Evolutionary conservation across 2,797 vertebrate genomes (phyloP), one percentile per base, ranked within the genome.

Genomic region (Hippopotamyrus pictus): DNA sequence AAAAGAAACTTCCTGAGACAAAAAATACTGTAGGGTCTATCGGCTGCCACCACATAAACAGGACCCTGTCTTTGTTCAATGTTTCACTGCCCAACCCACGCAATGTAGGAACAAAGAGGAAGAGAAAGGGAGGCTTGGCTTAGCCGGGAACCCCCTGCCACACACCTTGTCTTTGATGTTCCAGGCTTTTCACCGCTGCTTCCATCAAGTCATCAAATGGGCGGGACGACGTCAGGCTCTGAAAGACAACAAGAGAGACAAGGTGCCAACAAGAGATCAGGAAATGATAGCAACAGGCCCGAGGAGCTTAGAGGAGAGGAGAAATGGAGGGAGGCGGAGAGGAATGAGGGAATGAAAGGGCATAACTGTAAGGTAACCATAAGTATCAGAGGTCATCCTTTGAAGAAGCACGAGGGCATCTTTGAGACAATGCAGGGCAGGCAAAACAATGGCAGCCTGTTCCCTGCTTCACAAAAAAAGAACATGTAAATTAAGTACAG

Each of bases 91-190:
- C 33, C 84, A 33, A 54, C 51, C 84, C 84, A 86, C 29, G 6
- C 85, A 59, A 88, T 65, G 3, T n/a, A 65, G 41, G 46, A 88
- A 62, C 84, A 62, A 88, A 88, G 48, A 25, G 51, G 25, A 33
- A 37, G 48, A 17, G 46, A 25, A 48, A 50, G n/a, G 41, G 29
- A 14, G 19, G 46, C 19, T 8, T 29, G 1, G 19, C 46, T n/a
- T 84, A 12, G 22, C 82, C 3, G 11, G 82, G 46, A 11, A 85
- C 4, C 82, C 12, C 82, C 44, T 5, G 82, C n/a, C 48, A 48
- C 82, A 85, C 44, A 48, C 82, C 82, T 85, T 51, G 46, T 4
- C 46, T 84, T 84, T 44, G n/a, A 48, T 84, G 82, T 84, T 84
- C 82, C 82, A 50, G 82, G 82, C 82, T 84, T 84, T 85, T 85